phyloP scores from a whole-genome alignment of 1,140 invertebrate species.

The Radopholus similis region DNA sequence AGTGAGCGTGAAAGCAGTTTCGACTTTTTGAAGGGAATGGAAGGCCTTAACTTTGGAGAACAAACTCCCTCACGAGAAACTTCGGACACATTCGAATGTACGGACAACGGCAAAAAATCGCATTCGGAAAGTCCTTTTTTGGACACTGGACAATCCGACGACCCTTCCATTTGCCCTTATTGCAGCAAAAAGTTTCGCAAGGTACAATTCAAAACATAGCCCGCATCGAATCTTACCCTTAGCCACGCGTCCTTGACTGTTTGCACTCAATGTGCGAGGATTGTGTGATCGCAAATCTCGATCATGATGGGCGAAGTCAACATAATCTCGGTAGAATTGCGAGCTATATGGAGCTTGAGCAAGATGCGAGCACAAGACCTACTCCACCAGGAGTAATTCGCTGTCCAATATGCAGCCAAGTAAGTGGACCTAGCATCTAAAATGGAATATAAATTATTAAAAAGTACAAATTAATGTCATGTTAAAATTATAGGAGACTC shows the following conservation, averaged over 20 bases:
- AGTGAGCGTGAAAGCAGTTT: neutral
- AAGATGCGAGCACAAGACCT: conserved; percentile 18
- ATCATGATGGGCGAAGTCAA: conserved; percentile 30
- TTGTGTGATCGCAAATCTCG: conserved; percentile 55
- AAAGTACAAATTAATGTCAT: neutral
- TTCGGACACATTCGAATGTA: too few species aligned
- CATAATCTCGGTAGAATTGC: neutral
- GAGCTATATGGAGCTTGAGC: conserved; percentile 24
- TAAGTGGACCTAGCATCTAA: too few species aligned
- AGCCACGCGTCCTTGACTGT: conserved; percentile 53
- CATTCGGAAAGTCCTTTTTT: conserved; percentile 28
- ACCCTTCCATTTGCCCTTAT: conserved; percentile 43
- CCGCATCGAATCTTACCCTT: conserved; percentile 17
- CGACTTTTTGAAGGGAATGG: neutral
- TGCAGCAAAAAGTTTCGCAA: conserved; percentile 48
- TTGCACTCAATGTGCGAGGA: conserved; percentile 57
- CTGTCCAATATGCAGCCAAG: conserved; percentile 50
- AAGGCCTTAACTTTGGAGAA: neutral
- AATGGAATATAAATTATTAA: neutral
- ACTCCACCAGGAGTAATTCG: conserved; percentile 54
- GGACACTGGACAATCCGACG: conserved; percentile 29
- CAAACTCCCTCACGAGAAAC: neutral
- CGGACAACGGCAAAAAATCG: neutral
- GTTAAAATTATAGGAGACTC: conserved; percentile 34
- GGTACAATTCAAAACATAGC: conserved; percentile 20